Conservation (phyloP, 1,140 invertebrate species). For the Sarcophaga bullata region DNA sequence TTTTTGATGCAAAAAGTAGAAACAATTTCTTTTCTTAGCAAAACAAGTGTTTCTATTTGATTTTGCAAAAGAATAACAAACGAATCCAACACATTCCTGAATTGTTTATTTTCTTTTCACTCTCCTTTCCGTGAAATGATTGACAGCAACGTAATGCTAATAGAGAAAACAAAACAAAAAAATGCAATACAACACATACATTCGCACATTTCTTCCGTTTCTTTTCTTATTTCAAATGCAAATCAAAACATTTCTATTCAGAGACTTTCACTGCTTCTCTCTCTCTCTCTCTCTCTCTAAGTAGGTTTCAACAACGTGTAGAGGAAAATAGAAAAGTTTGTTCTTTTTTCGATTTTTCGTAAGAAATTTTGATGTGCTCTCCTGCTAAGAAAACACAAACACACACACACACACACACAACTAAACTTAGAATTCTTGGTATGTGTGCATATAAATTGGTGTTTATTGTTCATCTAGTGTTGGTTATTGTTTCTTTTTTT, state of each 20-base stretch:
- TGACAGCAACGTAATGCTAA: neutral
- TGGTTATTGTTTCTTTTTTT: neutral
- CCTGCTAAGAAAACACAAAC: slow-evolving; percentile 2
- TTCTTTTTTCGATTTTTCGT: neutral
- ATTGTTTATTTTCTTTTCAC: slow-evolving; percentile 4
- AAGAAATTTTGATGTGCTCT: neutral
- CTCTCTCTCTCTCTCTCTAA: no score
- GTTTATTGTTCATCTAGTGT: neutral
- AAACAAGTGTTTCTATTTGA: slow-evolving; percentile 4
- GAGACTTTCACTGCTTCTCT: no score
- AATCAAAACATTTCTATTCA: no score
- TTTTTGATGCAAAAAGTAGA: neutral
- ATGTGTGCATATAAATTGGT: neutral
- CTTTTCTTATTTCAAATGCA: no score
- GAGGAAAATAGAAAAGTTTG: neutral
- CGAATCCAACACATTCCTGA: neutral
- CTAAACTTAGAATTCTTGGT: neutral
- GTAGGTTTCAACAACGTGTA: no score
- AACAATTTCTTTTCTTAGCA: no score
- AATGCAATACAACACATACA: neutral
- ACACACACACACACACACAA: neutral
- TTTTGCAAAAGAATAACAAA: neutral
- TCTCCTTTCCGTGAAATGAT: slow-evolving; percentile 4
- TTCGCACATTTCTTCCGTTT: neutral
- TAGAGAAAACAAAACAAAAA: neutral